phyloP scores from a whole-genome alignment of 2,888 invertebrate genomes.

The Cephus nigrinus region DNA sequence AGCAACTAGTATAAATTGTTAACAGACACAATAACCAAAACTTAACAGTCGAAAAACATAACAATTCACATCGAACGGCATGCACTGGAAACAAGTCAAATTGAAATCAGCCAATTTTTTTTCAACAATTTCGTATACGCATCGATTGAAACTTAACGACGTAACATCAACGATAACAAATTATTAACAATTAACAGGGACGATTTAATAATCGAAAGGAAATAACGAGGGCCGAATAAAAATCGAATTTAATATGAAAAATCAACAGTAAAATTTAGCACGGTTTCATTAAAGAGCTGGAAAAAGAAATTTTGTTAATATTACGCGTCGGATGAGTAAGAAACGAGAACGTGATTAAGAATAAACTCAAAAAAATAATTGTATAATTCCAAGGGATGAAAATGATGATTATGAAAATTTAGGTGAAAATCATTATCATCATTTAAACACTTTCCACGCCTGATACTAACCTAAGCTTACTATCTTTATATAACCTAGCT shows the following conservation, averaged over 20 bases:
- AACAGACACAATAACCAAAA: conserved; percentile 18
- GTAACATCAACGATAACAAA: not conserved
- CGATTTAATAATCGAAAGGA: not conserved
- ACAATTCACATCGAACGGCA: not conserved
- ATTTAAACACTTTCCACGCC: not conserved
- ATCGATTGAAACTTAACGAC: conserved; percentile 9
- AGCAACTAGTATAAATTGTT: conserved; percentile 21
- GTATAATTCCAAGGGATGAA: not conserved
- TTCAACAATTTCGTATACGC: not conserved
- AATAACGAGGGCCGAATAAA: not conserved
- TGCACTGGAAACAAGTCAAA: not conserved
- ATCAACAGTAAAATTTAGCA: not conserved
- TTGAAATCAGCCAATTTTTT: not conserved
- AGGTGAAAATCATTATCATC: not conserved
- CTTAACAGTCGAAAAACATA: conserved; percentile 17
- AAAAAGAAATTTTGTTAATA: not conserved
- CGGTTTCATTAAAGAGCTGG: not conserved
- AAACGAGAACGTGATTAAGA: not conserved
- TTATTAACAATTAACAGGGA: not conserved
- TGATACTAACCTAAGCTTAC: not conserved
- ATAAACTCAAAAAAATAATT: not conserved
- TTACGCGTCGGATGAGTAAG: not conserved
- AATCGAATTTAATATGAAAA: not conserved
- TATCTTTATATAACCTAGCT: not conserved
- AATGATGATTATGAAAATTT: not conserved